phyloP scores from a whole-genome alignment of 2,888 invertebrate genomes.

The Macaria liturata region DNA sequence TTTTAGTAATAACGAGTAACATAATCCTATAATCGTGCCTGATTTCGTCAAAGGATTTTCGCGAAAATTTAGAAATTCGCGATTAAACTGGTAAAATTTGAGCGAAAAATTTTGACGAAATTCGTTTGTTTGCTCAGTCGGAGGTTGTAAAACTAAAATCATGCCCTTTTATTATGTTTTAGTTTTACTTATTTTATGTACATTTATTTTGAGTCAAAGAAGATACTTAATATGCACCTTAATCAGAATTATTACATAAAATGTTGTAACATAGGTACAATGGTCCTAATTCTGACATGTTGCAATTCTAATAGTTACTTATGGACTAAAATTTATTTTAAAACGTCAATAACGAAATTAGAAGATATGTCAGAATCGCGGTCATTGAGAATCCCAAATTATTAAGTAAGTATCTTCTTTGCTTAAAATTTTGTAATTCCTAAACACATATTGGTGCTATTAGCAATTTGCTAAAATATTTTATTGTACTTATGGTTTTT shows the following conservation, averaged over 20 bases:
- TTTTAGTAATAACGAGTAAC: constrained; percentile 29
- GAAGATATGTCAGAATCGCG: no score
- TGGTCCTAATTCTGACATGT: no score
- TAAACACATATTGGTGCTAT: constrained; percentile 72
- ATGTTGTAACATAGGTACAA: no score
- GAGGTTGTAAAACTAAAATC: constrained; percentile 63
- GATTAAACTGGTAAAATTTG: not conserved
- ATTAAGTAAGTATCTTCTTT: no score
- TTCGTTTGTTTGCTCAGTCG: constrained; percentile 69
- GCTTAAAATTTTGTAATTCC: constrained; percentile 37
- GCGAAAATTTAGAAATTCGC: constrained; percentile 30
- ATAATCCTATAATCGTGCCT: constrained; percentile 70
- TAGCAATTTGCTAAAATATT: constrained; percentile 59
- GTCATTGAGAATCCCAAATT: no score
- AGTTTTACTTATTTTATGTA: constrained; percentile 17
- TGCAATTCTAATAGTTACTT: no score
- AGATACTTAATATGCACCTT: no score
- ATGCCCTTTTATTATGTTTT: constrained; percentile 38
- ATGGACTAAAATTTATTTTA: no score
- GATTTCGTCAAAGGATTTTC: constrained; percentile 49
- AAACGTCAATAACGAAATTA: no score
- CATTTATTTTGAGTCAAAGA: constrained; percentile 1
- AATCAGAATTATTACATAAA: no score
- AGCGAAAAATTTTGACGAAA: constrained; percentile 42
- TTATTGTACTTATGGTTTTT: constrained; percentile 40